Evolutionary conservation across 2,113 vertebrate species (phyloP), one percentile per base, ranked within the genome.

Genomic region (Salvelinus sp.): DNA sequence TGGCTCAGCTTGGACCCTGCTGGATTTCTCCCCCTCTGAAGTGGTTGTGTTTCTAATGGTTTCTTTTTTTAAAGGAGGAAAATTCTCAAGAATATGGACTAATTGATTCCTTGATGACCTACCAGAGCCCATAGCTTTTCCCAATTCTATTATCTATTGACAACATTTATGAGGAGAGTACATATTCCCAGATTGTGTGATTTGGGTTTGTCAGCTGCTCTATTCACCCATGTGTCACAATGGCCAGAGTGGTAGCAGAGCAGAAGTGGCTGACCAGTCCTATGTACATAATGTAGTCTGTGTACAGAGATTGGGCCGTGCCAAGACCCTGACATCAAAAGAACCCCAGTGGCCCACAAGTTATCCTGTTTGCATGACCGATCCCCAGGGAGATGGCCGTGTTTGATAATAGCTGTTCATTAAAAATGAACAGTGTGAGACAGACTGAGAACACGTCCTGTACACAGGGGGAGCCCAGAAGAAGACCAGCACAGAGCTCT

Each of bases 341-440:
- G 14, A 50, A 13, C 48, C 2, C 4, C 14, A 50, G 77, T 69
- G 71, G 80, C 72, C 66, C 80, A 27, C 79, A 83, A 69, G 62
- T 80, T 76, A 76, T 72, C 54, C 77, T 47, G 9, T 76, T 83
- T 85, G 79, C 78, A 9, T 85, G 78, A 82, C 87, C 82, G 78
- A 82, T 60, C 76, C 73, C 74, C 79, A 48, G 16, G 54, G 73
- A 76, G 79, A 74, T 72, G 28, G 87, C 77, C 82, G 68, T 23
- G 30, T 77, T 85, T 81, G 80, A 64, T 88, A 84, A 87, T 81
- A 47, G 23, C 68, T 79, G 67, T 82, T 86, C 83, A 88, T 91
- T 91, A 91, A 90, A 88, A 82, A 89, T 83, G 79, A 86, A 83
- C 77, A 38, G 76, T 74, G 82, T 80, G 79, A 89, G 87, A 84